Evolutionary conservation across 2,113 vertebrate genomes (phyloP), one percentile per base, ranked within the genome.

Genomic region (Corythoichthys intestinalis): DNA sequence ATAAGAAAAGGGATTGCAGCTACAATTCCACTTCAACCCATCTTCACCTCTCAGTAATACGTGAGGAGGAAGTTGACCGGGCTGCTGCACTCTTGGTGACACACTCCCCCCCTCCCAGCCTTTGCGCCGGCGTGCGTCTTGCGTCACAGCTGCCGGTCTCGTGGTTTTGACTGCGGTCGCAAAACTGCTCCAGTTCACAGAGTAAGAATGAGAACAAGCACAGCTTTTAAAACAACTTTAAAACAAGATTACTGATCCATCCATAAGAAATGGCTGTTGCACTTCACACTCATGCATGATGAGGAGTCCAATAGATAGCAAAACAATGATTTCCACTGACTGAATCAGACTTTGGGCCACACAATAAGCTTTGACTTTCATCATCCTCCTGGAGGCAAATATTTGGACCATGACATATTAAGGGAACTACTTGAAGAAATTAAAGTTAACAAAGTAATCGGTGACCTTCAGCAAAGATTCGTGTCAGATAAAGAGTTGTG

Each of bases 61-160:
- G 50, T 13, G 39, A 81, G 79, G 79, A 86, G 83, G 78, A 88
- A 83, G 82, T 85, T 66, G 79, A 81, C 75, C 60, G 74, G 72
- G 77, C 52, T 65, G 61, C 65, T 65, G 61, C 65, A 83, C 82
- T 88, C 86, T 90, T 78, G 77, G 79, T 86, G 84, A 89, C 85
- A 89, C 86, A 82, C 56, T 87, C 47, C n/a, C 8, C 15, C 41
- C 41, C 89, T 89, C 89, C 86, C 88, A 90, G 83, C 86, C 86
- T 83, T 74, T 35, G 72, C 79, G 86, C 72, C 34, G 71, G 58
- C 67, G 74, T 75, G 71, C 70, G 70, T 79, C 75, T 89, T 85
- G 84, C 80, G 76, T 88, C 88, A 87, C 85, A 72, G 53, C 82
- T 84, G 80, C 68, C 85, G 75, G 81, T 87, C 85, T 87, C 76